Conservation (phyloP, 2,888 invertebrate genomes). For the Osedax fenrisi region DNA sequence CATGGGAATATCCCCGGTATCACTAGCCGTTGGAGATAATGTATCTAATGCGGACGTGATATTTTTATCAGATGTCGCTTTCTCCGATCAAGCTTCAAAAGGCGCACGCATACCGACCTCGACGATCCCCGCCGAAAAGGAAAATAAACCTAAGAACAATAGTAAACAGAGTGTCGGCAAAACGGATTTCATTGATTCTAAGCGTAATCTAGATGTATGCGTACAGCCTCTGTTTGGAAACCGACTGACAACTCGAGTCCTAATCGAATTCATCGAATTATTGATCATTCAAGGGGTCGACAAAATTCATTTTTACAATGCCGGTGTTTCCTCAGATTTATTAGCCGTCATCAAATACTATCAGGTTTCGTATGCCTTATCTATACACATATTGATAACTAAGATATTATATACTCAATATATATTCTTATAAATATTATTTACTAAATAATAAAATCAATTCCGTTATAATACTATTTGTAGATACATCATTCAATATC, state of each 20-base stretch:
- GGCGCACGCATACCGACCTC: no score
- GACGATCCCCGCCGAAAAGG: no score
- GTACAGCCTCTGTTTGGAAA: slow-evolving; percentile 47
- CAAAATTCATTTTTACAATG: slow-evolving; percentile 43
- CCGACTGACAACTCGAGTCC: slow-evolving; percentile 32
- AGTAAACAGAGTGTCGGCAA: no score
- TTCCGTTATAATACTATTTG: no score
- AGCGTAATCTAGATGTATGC: slow-evolving; percentile 41
- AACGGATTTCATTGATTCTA: not conserved
- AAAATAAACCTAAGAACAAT: no score
- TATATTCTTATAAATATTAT: no score
- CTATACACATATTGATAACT: no score
- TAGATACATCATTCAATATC: no score
- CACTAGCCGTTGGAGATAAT: not conserved
- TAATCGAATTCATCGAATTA: slow-evolving; percentile 47
- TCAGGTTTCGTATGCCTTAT: no score
- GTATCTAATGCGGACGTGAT: not conserved
- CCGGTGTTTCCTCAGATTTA: slow-evolving; percentile 35
- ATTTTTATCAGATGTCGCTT: not conserved
- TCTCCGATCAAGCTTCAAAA: not conserved
- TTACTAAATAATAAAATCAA: no score
- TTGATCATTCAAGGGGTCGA: slow-evolving; percentile 41
- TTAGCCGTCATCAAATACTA: not conserved
- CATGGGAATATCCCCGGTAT: not conserved
- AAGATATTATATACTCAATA: no score